Evolutionary conservation across 2,888 invertebrate genomes (phyloP), one percentile per base, ranked within the genome.

Genomic region (Drosophila siamana): DNA sequence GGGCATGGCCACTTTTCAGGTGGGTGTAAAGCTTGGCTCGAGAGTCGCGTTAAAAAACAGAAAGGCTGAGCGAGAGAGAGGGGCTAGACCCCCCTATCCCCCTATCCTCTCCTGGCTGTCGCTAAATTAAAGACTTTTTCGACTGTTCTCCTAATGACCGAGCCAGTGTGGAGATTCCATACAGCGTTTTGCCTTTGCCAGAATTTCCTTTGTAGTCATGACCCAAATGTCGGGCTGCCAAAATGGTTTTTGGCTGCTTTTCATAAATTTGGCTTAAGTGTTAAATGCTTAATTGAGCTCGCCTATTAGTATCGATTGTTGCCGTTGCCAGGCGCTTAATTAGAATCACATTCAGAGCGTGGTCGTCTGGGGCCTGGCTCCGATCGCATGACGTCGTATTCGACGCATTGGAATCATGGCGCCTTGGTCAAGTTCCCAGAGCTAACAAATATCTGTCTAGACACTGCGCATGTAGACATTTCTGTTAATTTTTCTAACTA

Each of bases 151-250:
- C 47, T 83, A 77, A 71, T 86, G 70, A 67, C 38, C 57, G 54
- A 55, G 56, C 19, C 33, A 38, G 33, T 16, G 41, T 22, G 41
- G 8, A 55, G 54, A 51, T 50, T 55, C 30, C 15, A 22, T 19
- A 26, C 40, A 28, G 16, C 11, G 50, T 24, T 59, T 24, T 59
- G 40, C 59, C 56, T 56, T 13, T 52, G 60, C 54, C 64, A 54
- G 54, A 86, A 80, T 83, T 77, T 78, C 83, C 74, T 64, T 84
- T 76, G 81, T 71, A 54, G 87, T 67, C 80, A 64, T 85, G 85
- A 85, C 85, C 85, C 64, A 85, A 74, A 86, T 85, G 84, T 83
- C 67, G 68, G 36, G 36, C 55, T 63, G 51, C 80, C 72, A 69
- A 84, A 74, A 69, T 71, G 65, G 79, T 48, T n/a, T 57, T 64